A percentile compares a stretch with the other conserved stretches of the same genome.
Evolutionary conservation across 1,140 invertebrate species (phyloP).

Genomic region (Agrilus planipennis): DNA sequence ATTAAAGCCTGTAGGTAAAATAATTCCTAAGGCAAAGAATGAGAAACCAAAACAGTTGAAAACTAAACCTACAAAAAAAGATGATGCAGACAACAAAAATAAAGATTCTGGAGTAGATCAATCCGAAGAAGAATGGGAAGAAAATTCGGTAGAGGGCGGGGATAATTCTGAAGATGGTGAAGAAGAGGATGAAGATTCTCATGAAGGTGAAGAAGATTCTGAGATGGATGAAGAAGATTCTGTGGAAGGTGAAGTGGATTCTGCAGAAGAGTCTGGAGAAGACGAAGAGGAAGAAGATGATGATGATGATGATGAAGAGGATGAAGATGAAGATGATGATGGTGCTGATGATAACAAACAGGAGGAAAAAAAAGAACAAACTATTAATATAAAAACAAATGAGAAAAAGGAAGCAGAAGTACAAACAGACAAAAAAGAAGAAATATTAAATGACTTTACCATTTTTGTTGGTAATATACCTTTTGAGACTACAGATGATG

Average conservation of each 20-base stretch:
- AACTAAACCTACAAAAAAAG: constrained; percentile 5
- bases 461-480: constrained; percentile 40
- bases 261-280: constrained; percentile 11
- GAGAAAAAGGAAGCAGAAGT: constrained; percentile 5
- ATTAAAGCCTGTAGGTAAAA: constrained; percentile 9
- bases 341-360: constrained; percentile 15
- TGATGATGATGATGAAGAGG: constrained; percentile 17
- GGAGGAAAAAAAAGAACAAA: constrained; percentile 13
- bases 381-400: constrained; percentile 13
- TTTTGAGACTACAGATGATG: constrained; percentile 29
- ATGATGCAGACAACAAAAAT: constrained; percentile 6
- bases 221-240: constrained; percentile 16
- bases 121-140: constrained; percentile 9
- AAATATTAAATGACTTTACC: constrained; percentile 31
- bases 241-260: constrained; percentile 18
- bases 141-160: constrained; percentile 8
- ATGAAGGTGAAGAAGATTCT: constrained; percentile 8
- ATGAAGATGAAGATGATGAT: constrained; percentile 16
- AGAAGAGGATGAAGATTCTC: background rate
- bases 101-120: constrained; percentile 9
- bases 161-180: constrained; percentile 10
- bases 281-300: constrained; percentile 15
- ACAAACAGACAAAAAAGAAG: background rate
- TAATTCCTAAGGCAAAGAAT: constrained; percentile 6
- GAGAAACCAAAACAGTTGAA: constrained; percentile 2